Evolutionary conservation across 2,113 vertebrate species (phyloP).

Genomic region (Phylloscopus trochiloides): DNA sequence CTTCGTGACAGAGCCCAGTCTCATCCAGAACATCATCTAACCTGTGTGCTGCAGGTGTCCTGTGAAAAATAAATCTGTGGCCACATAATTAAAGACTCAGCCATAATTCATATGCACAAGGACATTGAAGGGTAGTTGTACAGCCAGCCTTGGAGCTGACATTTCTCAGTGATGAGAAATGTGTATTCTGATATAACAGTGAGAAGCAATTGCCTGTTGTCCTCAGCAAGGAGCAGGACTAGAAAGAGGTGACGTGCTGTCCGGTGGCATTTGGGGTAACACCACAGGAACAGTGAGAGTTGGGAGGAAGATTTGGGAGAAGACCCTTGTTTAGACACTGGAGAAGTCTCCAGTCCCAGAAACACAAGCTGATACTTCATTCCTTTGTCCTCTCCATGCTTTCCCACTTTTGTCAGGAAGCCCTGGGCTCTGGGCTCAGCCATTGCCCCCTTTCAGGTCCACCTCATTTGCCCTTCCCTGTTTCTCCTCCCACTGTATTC

Average conservation of each 20-base stretch:
- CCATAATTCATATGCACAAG: background rate
- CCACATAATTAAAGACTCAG: conserved; percentile 36
- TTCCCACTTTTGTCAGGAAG: background rate
- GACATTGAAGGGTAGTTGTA: conserved; percentile 12
- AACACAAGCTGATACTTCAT: background rate
- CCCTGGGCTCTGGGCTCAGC: background rate
- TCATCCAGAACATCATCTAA: background rate
- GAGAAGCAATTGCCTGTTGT: background rate
- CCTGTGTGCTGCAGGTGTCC: background rate
- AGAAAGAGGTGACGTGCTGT: fast-evolving
- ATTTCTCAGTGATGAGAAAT: background rate
- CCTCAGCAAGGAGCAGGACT: background rate
- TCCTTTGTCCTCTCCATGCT: background rate
- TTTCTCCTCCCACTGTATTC: background rate
- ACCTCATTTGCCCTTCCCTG: background rate
- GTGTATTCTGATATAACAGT: background rate
- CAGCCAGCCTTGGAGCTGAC: background rate
- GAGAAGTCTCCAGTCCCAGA: background rate
- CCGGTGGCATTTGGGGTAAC: fast-evolving
- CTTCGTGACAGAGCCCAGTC: background rate
- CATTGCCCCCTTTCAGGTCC: background rate
- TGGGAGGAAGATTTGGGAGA: background rate
- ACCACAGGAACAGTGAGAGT: background rate
- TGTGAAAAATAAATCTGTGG: conserved; percentile 23
- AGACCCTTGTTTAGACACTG: fast-evolving